Conservation (phyloP, 1,140 invertebrate species). For the Anagrus nilaparvatae region DNA sequence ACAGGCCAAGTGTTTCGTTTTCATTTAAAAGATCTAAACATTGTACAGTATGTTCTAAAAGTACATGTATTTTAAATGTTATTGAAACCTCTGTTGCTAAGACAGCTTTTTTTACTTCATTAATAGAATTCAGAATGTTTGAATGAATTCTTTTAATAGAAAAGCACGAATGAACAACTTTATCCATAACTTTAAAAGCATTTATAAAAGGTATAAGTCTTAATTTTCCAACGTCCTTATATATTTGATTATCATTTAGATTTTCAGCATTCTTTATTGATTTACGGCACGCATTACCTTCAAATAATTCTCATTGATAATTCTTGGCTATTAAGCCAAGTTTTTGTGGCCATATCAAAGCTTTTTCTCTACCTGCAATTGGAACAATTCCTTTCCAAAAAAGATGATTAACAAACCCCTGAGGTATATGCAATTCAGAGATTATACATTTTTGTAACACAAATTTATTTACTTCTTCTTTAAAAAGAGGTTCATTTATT, state of each 20-base stretch:
- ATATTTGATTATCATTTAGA: conserved; percentile 1
- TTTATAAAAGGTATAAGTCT: background rate
- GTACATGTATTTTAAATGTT: background rate
- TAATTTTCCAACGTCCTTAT: background rate
- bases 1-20: background rate
- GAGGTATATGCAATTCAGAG: conserved; percentile 11
- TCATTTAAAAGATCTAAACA: background rate
- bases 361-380: conserved; percentile 6
- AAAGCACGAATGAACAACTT: conserved; percentile 4
- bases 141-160: background rate
- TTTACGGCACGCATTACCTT: conserved; percentile 8
- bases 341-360: conserved; percentile 10
- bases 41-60: background rate
- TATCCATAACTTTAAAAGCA: conserved; percentile 4
- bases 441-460: conserved; percentile 11
- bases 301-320: no score
- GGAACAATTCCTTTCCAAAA: conserved; percentile 12
- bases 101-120: conserved; percentile 1
- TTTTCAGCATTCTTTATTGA: conserved; percentile 6
- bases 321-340: conserved; percentile 7
- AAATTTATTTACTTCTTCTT: background rate
- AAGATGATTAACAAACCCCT: conserved; percentile 14
- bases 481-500: conserved; percentile 3
- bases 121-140: background rate
- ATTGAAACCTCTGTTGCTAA: background rate